phyloP scores from a whole-genome alignment of 2,113 vertebrate species.

The Cromileptes altivelis region DNA sequence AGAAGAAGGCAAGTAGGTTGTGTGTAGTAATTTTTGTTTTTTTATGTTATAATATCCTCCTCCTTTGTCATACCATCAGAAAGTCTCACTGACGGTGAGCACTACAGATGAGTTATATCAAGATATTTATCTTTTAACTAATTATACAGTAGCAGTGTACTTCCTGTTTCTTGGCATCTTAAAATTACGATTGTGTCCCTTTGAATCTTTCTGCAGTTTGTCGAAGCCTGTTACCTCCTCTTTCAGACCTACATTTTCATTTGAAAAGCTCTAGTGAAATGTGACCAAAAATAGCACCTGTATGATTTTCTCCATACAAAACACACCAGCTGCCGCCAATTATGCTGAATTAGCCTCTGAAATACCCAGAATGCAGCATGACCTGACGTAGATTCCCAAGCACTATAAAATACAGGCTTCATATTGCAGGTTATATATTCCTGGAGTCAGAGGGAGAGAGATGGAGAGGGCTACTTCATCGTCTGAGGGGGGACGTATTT shows the following conservation, averaged over 20 bases:
- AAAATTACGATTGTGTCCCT: background rate
- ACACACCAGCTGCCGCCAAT: background rate
- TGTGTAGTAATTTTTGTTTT: too few species aligned
- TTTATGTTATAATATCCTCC: background rate
- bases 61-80: background rate
- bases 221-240: background rate
- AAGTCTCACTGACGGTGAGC: background rate
- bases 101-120: too few species aligned
- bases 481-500: conserved; percentile 35
- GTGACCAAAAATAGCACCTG: background rate
- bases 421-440: too few species aligned
- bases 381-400: background rate
- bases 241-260: background rate
- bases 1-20: too few species aligned
- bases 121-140: background rate
- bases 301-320: background rate
- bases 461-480: background rate
- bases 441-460: background rate
- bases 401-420: background rate
- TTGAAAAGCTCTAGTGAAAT: background rate
- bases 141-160: background rate
- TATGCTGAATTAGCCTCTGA: background rate
- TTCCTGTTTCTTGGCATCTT: background rate
- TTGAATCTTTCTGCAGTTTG: background rate
- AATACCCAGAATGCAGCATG: background rate